A percentile compares a stretch with the other conserved stretches of the same genome.
Evolutionary conservation across 1,140 invertebrate species (phyloP).

Genomic region (Hestina assimilis): DNA sequence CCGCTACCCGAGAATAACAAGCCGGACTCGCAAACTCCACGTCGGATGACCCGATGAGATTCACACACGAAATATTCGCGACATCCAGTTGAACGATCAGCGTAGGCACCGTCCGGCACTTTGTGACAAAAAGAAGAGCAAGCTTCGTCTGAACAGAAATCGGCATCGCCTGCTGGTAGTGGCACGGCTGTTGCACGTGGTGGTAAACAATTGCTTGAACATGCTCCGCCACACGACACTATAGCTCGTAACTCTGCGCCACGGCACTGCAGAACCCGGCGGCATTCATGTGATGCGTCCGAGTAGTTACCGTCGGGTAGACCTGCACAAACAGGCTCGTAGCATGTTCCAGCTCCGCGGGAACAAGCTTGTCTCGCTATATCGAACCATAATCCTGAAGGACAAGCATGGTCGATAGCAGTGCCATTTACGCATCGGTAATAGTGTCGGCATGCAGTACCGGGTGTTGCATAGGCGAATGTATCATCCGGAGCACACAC

Average conservation of each 20-base stretch:
- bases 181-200: slow-evolving; percentile 52
- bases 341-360: slow-evolving; percentile 64
- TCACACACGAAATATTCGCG: slow-evolving; percentile 80
- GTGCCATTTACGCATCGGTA: slow-evolving; percentile 74
- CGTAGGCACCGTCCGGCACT: slow-evolving; percentile 79
- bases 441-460: slow-evolving; percentile 74
- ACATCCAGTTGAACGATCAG: slow-evolving; percentile 79
- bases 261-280: slow-evolving; percentile 43
- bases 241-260: slow-evolving; percentile 51
- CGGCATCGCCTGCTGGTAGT: slow-evolving; percentile 59
- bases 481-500: slow-evolving; percentile 52
- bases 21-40: slow-evolving; percentile 74
- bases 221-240: slow-evolving; percentile 45
- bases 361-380: slow-evolving; percentile 73
- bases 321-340: slow-evolving; percentile 64
- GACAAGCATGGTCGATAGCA: slow-evolving; percentile 64
- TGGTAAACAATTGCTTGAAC: slow-evolving; percentile 47
- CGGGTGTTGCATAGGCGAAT: slow-evolving; percentile 75
- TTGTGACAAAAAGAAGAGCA: slow-evolving; percentile 71
- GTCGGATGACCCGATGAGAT: slow-evolving; percentile 57
- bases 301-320: slow-evolving; percentile 64
- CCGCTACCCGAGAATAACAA: slow-evolving; percentile 66
- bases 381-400: slow-evolving; percentile 76
- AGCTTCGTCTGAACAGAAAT: slow-evolving; percentile 65
- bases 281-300: slow-evolving; percentile 66